Evolutionary conservation across 1,140 invertebrate species (phyloP).

Genomic region (Drosophila ohnishii): DNA sequence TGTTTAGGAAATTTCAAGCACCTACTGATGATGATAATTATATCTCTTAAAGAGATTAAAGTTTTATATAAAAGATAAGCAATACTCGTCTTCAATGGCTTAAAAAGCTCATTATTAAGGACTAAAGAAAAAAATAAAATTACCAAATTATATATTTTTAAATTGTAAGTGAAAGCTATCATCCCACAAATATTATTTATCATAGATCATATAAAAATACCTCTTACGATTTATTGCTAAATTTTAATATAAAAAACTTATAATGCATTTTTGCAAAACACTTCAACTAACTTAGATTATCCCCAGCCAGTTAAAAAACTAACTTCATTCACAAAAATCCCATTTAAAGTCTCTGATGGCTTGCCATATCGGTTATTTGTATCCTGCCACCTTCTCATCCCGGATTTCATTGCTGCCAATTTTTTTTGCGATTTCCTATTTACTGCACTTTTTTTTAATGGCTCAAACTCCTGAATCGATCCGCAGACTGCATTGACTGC

Average conservation of each 20-base stretch:
- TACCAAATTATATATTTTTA: no score
- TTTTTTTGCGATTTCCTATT: constrained; percentile 33
- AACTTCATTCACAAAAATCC: constrained; percentile 7
- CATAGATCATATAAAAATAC: no score
- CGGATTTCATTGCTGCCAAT: constrained; percentile 13
- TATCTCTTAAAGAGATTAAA: neutral
- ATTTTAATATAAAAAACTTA: no score
- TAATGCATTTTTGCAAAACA: neutral
- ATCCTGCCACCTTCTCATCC: constrained; percentile 10
- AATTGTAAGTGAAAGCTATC: no score
- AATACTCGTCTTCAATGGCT: neutral
- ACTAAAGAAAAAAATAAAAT: neutral
- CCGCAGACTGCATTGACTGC: constrained; percentile 39
- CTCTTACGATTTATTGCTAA: no score
- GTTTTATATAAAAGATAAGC: neutral
- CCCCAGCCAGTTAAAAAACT: neutral
- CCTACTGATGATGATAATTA: neutral
- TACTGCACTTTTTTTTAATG: constrained; percentile 37
- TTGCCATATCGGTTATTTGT: constrained; percentile 27
- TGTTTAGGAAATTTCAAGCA: neutral
- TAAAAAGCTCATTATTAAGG: no score
- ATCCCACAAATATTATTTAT: no score
- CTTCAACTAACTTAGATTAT: neutral
- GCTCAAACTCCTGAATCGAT: constrained; percentile 37
- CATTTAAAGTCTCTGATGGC: constrained; percentile 6